Percentiles rank a stretch among this genome's conserved stretches.
Evolutionary conservation across 1,140 invertebrate genomes (phyloP).

Genomic region (Apolygus lucorum): DNA sequence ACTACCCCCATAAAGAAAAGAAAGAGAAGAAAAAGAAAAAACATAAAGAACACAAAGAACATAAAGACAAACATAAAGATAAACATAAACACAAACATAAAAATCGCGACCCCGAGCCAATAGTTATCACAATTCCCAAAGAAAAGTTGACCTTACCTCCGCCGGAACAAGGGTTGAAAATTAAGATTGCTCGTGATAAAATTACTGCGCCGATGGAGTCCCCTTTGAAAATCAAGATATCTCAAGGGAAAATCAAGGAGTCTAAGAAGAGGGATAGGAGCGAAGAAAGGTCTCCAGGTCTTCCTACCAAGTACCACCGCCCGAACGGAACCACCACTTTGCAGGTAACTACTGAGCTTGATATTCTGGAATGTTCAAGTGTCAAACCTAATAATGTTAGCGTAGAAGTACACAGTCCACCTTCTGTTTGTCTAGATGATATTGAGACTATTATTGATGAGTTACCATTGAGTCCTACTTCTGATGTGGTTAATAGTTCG

Average conservation of each 20-base stretch:
- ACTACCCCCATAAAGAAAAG: neutral
- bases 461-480: neutral
- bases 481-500: neutral
- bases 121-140: conserved; percentile 28
- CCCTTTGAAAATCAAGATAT: conserved; percentile 25
- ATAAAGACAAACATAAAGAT: conserved; percentile 28
- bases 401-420: neutral
- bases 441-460: neutral
- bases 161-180: conserved; percentile 21
- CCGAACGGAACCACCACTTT: conserved; percentile 25
- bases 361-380: neutral
- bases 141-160: conserved; percentile 24
- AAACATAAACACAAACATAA: conserved; percentile 29
- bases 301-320: conserved; percentile 20
- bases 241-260: conserved; percentile 29
- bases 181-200: conserved; percentile 27
- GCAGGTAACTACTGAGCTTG: conserved; percentile 21
- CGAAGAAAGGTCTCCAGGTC: conserved; percentile 19
- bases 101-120: conserved; percentile 25
- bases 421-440: neutral
- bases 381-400: neutral
- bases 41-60: conserved; percentile 18
- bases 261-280: conserved; percentile 28
- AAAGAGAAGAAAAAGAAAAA: conserved; percentile 26
- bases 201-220: conserved; percentile 18